Evolutionary conservation across 2,113 vertebrate species (phyloP), one percentile per base, ranked within the genome.

Genomic region (Notiomystis cincta): DNA sequence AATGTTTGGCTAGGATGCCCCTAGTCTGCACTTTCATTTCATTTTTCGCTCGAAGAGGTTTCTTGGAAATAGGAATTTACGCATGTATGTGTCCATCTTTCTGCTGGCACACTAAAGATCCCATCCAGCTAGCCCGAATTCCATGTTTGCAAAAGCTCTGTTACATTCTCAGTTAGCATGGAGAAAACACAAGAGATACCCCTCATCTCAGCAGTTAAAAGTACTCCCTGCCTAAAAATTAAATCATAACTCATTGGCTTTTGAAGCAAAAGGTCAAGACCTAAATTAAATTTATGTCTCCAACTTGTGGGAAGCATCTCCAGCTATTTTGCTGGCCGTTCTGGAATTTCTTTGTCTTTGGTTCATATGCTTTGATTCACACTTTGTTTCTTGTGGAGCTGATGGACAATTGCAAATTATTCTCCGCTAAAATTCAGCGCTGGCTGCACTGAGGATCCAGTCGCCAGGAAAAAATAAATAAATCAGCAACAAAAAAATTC

Each of bases 351-450:
- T 95, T 96, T 97, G 95, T 90, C 72, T 95, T 81, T 92, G 40
- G 76, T 94, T 95, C 95, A 91, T 91, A 82, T 76, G 84, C 87
- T 97, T 97, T 93, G 92, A 93, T 95, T 96, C 88, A 66, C 64
- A 92, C 90, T 96, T 95, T 78, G 76, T 90, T 94, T 93, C 88
- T 86, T 93, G 82, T 38, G 76, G 79, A 90, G 88, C 66, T 89
- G 93, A 94, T 94, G 91, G 96, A 91, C 93, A 96, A 94, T 82
- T 95, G 91, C 84, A 96, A 97, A 89, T 91, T 94, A 75, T 86
- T 85, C 82, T 92, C 92, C 9, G 28, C 78, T 64, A 96, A 86
- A 90, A 93, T 77, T 82, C 87, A 89, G 80, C 27, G 81, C 77
- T 84, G 69, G 77, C 81, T 94, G 50, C 58, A 88, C 35, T 86